These are phyloP conservation scores for Orthosia gothica DNA, from an alignment of 2,888 invertebrate genomes.

Conservation along the genomic window DNA sequence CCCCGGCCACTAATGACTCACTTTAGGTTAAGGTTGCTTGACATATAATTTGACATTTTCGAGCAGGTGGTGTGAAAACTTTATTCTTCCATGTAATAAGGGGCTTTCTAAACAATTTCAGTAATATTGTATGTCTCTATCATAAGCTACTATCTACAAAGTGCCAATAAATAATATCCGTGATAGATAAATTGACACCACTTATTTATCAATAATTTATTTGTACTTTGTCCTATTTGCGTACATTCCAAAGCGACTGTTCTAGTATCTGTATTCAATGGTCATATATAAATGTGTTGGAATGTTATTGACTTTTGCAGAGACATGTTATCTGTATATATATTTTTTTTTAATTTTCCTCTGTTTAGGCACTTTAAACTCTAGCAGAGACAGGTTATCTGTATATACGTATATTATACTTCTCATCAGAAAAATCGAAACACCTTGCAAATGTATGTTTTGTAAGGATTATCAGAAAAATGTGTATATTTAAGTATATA, in stretches of 20 bases:
- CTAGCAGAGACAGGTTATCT: too few species aligned
- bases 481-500: too few species aligned
- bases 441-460: too few species aligned
- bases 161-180: neutral
- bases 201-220: conserved; percentile 43
- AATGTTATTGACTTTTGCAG: conserved; percentile 3
- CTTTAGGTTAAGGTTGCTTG: too few species aligned
- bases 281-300: neutral
- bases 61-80: too few species aligned
- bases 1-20: too few species aligned
- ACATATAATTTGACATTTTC: too few species aligned
- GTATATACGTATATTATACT: too few species aligned
- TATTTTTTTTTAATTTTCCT: neutral
- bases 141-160: neutral
- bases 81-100: neutral
- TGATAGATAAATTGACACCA: conserved; percentile 12
- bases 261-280: conserved; percentile 23
- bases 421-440: too few species aligned
- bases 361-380: too few species aligned
- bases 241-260: conserved; percentile 13
- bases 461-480: too few species aligned
- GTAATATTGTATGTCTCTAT: neutral
- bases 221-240: conserved; percentile 4
- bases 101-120: neutral
- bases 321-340: neutral